Base-by-base conservation (phyloP, 2,113 vertebrate species). In the Pelecanus crispus region DNA sequence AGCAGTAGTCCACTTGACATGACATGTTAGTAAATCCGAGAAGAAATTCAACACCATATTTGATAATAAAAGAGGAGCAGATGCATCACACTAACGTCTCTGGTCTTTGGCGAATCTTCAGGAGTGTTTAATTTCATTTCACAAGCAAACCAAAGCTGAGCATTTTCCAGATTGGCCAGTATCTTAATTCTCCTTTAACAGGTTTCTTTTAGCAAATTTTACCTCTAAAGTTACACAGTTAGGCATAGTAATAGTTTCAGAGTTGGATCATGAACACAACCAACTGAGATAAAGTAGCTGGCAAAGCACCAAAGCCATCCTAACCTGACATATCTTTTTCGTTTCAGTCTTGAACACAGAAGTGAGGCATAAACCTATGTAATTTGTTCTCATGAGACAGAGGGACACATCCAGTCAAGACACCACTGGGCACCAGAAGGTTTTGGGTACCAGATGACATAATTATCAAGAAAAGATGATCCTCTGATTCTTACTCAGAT, bases 61-160 rank as follows among this genome's bases (percentile, higher is more conserved):
- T 77, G 71, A 86, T 82, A 82, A 86, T 50, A 26, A 38, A 62
- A 88, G 79, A 58, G n/a, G 49, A 95, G 71, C 95, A 97, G 91
- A 86, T 97, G 94, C 61, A 73, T 80, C 40, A 56, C 66, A 73
- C 3, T 8, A 14, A 65, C 42, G 53, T 77, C 72, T 88, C 59
- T 62, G 38, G 55, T 34, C 38, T 84, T 59, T 63, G 63, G 86
- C 75, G 88, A 61, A 83, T 53, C 50, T 70, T 94, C 83, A 94
- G 42, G 42, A 58, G 86, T n/a, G 28, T 86, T 62, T 77, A 25
- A 81, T 92, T 92, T 92, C 49, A 58, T 77, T 88, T 74, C 50
- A 29, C 45, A 70, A 90, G 36, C 40, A 66, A 92, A 94, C 74
- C 32, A 67, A 87, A 90, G 29, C 15, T 38, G 31, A 88, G n/a